Percentiles rank a stretch among this genome's conserved stretches.
Evolutionary conservation across 2,888 invertebrate species (phyloP).

Genomic region (Teinopalpus imperialis): DNA sequence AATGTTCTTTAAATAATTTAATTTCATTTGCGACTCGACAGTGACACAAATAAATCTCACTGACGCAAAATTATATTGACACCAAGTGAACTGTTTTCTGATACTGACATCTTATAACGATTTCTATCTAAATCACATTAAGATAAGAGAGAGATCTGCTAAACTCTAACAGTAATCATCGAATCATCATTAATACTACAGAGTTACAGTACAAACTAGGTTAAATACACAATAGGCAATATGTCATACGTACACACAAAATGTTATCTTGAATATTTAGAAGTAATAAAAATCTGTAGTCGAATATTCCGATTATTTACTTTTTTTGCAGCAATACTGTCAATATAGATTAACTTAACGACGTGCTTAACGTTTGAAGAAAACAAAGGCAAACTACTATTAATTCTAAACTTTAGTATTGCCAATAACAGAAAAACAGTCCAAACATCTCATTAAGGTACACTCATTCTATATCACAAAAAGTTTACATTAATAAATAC

Average conservation of each 20-base stretch:
- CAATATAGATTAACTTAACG: no score
- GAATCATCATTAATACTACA: no score
- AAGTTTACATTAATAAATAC: conserved; percentile 58
- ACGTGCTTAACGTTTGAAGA: conserved; percentile 1
- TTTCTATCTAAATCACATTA: no score
- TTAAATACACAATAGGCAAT: no score
- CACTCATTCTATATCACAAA: conserved; percentile 70
- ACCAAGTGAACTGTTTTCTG: conserved; percentile 49
- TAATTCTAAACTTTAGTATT: neutral
- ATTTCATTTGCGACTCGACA: conserved; percentile 72
- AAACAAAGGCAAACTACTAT: no score
- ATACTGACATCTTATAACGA: conserved; percentile 40
- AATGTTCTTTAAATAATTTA: conserved; percentile 57
- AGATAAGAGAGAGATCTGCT: no score
- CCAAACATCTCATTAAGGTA: conserved; percentile 53
- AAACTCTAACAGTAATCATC: no score
- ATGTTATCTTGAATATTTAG: no score
- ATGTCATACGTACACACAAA: no score
- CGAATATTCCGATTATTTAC: no score
- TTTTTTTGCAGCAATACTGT: conserved; percentile 1
- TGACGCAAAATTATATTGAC: conserved; percentile 47
- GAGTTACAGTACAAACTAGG: no score
- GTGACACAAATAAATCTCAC: conserved; percentile 54
- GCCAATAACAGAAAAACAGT: conserved; percentile 26
- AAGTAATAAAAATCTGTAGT: no score